Conservation (phyloP, 2,113 vertebrate genomes). For the Orycteropus afer region DNA sequence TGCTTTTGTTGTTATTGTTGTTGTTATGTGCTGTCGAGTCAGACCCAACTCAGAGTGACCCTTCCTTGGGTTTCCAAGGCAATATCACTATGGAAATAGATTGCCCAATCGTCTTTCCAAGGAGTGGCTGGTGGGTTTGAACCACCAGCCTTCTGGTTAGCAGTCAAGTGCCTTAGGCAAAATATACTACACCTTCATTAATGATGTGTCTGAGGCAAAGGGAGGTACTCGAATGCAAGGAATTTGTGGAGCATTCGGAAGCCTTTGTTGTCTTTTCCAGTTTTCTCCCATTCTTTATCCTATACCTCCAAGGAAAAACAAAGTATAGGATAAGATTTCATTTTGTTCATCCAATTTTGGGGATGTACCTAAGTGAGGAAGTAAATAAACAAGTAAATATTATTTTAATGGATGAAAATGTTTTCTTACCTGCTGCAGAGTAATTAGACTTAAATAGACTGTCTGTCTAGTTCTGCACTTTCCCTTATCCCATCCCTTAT, state of each 20-base stretch:
- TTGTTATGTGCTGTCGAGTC: too few species aligned
- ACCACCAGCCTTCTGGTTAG: too few species aligned
- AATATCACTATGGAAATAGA: too few species aligned
- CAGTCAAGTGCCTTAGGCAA: too few species aligned
- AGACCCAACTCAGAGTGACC: too few species aligned
- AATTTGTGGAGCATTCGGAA: neutral
- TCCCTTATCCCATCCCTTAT: neutral
- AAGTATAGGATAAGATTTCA: slow-evolving; percentile 11
- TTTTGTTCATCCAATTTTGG: neutral
- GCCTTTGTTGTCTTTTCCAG: slow-evolving; percentile 10
- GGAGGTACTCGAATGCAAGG: slow-evolving; percentile 12
- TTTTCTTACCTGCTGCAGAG: neutral
- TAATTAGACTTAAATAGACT: neutral
- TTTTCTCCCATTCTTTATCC: slow-evolving; percentile 61
- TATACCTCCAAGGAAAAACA: neutral
- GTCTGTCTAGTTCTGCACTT: neutral
- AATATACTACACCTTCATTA: slow-evolving; percentile 69
- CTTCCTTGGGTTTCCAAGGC: too few species aligned
- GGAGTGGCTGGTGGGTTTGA: too few species aligned
- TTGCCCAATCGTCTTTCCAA: too few species aligned
- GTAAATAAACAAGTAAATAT: neutral
- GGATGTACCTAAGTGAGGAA: neutral
- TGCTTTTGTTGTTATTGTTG: too few species aligned
- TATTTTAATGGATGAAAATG: neutral
- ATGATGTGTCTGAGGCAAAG: neutral